Base-by-base conservation (phyloP, 2,797 vertebrate species). In the Tragelaphus oryx region DNA sequence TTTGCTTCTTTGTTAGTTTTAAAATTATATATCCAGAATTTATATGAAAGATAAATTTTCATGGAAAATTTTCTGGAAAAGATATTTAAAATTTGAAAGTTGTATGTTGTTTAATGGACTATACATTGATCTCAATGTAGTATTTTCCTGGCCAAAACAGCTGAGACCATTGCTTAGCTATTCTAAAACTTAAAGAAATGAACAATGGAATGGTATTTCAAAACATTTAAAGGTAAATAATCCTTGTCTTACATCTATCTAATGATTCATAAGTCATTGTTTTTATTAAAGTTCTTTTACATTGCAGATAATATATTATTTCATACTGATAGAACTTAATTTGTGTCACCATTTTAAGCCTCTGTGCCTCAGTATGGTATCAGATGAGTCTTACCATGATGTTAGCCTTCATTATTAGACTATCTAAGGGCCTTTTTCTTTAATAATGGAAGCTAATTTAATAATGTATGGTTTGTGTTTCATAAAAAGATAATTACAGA, bases 401-500 rank as follows among this genome's bases (percentile, higher is more conserved):
- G 86, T 96, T 97, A 96, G 94, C 91, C 75, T 52, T 97, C 88
- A 65, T 96, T 96, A 92, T 95, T 94, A 94, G 91, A 96, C 94
- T 95, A 96, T 98, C 89, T 82, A 87, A 93, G 91, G 54, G 85
- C 95, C 96, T 98, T 96, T 97, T 93, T 75, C 95, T 96, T 98
- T 96, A 93, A 82, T 96, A 98, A 97, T 94, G 93, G 65, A 93
- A 57, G 97, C 97, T 98, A 97, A 90, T 57, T 96, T 98, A 97
- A 97, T 98, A 97, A 98, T 97, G 95, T 98, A 97, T 96, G 90
- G 97, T 96, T 95, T 97, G 96, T 98, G 96, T 98, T 96, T 96
- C 97, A 98, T 98, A 97, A 98, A 68, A 98, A 96, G 96, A 98
- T 98, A 99, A 99, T 98, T 98, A 98, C 97, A 87, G 94, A 97